These are phyloP conservation scores for Ophioderma brevispina DNA, from an alignment of 35 echinoderm and acorn worm species.

Conservation along the genomic window DNA sequence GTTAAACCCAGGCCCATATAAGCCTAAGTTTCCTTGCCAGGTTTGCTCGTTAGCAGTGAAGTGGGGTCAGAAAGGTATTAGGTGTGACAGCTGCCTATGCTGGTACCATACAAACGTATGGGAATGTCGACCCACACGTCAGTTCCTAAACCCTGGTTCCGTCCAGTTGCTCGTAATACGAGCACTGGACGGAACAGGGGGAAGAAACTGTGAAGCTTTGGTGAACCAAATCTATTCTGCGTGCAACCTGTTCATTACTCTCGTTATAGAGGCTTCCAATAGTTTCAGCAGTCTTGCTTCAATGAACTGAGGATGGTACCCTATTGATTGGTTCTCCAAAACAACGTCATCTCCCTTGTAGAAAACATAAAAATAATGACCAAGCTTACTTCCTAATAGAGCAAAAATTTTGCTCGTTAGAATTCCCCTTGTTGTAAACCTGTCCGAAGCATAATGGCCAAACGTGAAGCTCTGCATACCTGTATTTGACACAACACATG, in stretches of 20 bases:
- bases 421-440: slow-evolving; percentile 49
- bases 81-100: slow-evolving; percentile 37
- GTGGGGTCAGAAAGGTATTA: slow-evolving; percentile 27
- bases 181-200: slow-evolving; percentile 6
- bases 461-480: slow-evolving; percentile 15
- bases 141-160: too few species aligned
- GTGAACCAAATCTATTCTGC: slow-evolving; percentile 41
- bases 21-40: slow-evolving; percentile 51
- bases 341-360: neutral
- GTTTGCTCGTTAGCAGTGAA: slow-evolving; percentile 34
- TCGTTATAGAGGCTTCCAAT: neutral
- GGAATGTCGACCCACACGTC: slow-evolving; percentile 40
- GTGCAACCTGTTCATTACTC: slow-evolving; percentile 2
- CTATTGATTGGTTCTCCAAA: neutral
- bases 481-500: slow-evolving; percentile 32
- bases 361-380: neutral
- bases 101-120: slow-evolving; percentile 54
- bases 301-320: neutral
- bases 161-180: too few species aligned
- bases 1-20: slow-evolving; percentile 44
- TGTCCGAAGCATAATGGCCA: slow-evolving; percentile 54
- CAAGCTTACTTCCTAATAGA: neutral
- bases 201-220: slow-evolving; percentile 41
- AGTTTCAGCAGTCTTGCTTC: neutral
- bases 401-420: slow-evolving; percentile 7